These are phyloP conservation scores for Acomys russatus DNA, from an alignment of 2,797 vertebrate species.

Conservation along the genomic window DNA sequence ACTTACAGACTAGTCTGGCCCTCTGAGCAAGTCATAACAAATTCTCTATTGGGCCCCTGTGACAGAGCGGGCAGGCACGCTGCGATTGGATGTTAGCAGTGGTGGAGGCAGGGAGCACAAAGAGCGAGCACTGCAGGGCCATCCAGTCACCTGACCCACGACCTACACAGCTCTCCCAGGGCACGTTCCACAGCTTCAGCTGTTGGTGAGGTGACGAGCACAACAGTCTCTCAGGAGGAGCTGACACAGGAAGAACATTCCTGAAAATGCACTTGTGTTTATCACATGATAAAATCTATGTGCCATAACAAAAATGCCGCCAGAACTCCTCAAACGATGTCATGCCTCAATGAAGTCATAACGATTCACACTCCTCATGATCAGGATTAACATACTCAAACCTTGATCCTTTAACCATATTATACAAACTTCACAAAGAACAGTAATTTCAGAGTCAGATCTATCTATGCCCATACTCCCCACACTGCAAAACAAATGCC, in stretches of 20 bases:
- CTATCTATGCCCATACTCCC: neutral
- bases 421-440: conserved; percentile 1
- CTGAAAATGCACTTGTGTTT: neutral
- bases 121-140: conserved; percentile 59
- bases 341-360: neutral
- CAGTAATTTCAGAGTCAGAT: neutral
- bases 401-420: conserved; percentile 9
- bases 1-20: conserved; percentile 38
- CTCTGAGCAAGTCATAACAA: conserved; percentile 72
- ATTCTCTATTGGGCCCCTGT: conserved; percentile 47
- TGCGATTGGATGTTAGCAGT: conserved; percentile 65
- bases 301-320: neutral
- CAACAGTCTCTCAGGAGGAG: conserved; percentile 26
- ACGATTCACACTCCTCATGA: neutral
- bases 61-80: conserved; percentile 56
- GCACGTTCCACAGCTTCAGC: neutral
- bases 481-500: neutral
- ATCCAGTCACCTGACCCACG: conserved; percentile 63
- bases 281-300: neutral
- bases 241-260: conserved; percentile 10
- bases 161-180: conserved; percentile 62
- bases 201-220: conserved; percentile 55
- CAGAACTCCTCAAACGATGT: neutral
- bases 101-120: conserved; percentile 71
- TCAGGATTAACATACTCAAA: neutral